Percentiles rank a stretch among this genome's conserved stretches.
These are phyloP conservation scores for Spicauda simplicius DNA, from an alignment of 2,888 invertebrate species.

Conservation along the genomic window DNA sequence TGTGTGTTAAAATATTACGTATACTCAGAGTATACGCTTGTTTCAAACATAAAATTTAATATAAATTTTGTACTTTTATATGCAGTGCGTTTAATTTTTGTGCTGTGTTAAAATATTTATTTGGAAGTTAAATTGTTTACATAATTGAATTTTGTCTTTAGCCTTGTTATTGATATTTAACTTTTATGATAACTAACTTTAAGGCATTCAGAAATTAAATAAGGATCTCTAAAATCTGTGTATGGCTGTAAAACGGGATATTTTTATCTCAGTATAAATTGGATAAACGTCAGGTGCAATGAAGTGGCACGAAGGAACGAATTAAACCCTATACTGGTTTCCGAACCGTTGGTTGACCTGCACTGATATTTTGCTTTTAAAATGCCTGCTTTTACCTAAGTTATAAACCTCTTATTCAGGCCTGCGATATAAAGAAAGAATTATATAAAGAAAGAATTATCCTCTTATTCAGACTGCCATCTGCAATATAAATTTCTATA, in stretches of 20 bases:
- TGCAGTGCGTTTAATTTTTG: too few species aligned
- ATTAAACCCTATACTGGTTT: slow-evolving; percentile 66
- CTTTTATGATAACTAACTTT: not conserved
- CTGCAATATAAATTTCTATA: not conserved
- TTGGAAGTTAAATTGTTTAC: too few species aligned
- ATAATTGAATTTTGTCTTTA: not conserved
- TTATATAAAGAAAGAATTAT: too few species aligned
- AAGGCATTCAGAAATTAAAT: not conserved
- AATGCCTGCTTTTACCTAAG: not conserved
- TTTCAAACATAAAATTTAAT: too few species aligned
- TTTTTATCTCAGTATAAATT: slow-evolving; percentile 61
- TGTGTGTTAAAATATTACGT: too few species aligned
- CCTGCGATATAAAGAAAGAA: too few species aligned
- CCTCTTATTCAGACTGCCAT: not conserved
- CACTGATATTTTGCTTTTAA: slow-evolving; percentile 13
- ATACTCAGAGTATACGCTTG: too few species aligned
- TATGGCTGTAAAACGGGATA: slow-evolving; percentile 48
- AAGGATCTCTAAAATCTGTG: not conserved
- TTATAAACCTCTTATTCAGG: not conserved
- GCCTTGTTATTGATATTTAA: not conserved
- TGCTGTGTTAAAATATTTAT: too few species aligned
- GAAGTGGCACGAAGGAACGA: slow-evolving; percentile 42
- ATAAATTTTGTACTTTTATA: too few species aligned
- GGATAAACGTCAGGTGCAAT: slow-evolving; percentile 45
- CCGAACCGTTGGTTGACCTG: slow-evolving; percentile 61